These are phyloP conservation scores for Vidua macroura DNA, from an alignment of 2,113 vertebrate species.

Conservation along the genomic window DNA sequence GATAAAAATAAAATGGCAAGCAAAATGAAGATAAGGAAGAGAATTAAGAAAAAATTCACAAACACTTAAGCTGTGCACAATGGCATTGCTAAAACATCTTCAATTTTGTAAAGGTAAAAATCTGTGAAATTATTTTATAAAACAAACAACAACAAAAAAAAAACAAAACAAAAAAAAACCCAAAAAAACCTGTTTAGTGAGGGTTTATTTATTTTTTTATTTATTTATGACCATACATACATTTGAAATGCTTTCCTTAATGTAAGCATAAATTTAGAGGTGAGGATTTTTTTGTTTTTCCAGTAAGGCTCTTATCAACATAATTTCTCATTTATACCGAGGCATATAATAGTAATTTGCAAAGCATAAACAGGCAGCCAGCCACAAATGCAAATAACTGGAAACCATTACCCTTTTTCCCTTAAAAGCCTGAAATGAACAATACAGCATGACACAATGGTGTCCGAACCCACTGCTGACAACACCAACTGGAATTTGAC, in stretches of 20 bases:
- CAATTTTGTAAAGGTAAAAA: neutral
- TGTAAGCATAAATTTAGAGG: neutral
- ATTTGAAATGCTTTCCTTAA: neutral
- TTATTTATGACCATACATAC: neutral
- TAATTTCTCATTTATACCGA: neutral
- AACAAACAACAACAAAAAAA: neutral
- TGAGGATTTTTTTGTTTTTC: neutral
- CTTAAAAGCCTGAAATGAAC: neutral
- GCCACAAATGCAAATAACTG: neutral
- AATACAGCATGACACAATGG: neutral
- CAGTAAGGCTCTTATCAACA: neutral
- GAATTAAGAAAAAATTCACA: neutral
- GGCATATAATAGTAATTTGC: neutral
- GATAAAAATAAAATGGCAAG: neutral
- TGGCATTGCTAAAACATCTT: neutral
- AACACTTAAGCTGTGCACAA: neutral
- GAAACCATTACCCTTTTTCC: neutral
- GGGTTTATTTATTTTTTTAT: neutral
- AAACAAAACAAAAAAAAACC: neutral
- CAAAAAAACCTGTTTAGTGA: neutral
- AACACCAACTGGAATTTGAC: neutral
- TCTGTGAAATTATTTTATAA: neutral
- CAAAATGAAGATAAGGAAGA: neutral
- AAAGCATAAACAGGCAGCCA: neutral
- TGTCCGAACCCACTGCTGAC: neutral